Base-by-base conservation (phyloP, 2,113 vertebrate species). In the Callithrix jacchus region DNA sequence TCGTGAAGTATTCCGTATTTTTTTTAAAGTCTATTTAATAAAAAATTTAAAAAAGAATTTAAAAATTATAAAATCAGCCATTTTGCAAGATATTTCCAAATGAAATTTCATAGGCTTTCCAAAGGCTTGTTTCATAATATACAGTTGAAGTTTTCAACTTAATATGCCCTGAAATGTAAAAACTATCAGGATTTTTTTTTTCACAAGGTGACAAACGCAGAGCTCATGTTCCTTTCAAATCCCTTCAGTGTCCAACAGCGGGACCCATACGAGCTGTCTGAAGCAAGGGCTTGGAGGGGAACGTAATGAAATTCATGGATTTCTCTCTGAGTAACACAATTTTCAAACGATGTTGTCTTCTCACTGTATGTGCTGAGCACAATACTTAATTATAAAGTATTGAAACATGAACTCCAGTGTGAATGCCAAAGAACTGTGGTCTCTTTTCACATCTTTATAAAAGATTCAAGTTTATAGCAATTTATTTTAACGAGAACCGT, bases 61-160 rank as follows among this genome's bases (percentile, higher is more conserved):
- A 2, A 27, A 61, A 97, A 89, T 37, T 56, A 68, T 7, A 56
- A 13, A 47, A n/a, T 82, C 86, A 73, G 32, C 54, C 49, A 76
- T 21, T 97, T 81, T 89, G 58, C 14, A 95, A 96, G 58, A n/a
- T 68, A 89, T 42, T 95, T 35, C 45, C 45, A 8, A 93, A 95
- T 66, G 66, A 79, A 93, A 18, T 73, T 71, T 74, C 56, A 68
- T 30, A 86, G 27, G 35, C 66, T 71, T 89, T 52, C 52, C 52
- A 52, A 52, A 52, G 52, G 5, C 16, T 52, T 52, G 52, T 52
- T 83, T 86, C 80, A 85, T 76, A 84, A 87, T 47, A 87, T 0
- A 4, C 27, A 83, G n/a, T 87, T 87, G 42, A 52, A 90, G 45
- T n/a, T 85, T 89, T 68, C 68, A 96, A 45, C 21, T 83, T 79